Conservation (phyloP, 1,140 invertebrate species). For the Rhopalosiphum padi region DNA sequence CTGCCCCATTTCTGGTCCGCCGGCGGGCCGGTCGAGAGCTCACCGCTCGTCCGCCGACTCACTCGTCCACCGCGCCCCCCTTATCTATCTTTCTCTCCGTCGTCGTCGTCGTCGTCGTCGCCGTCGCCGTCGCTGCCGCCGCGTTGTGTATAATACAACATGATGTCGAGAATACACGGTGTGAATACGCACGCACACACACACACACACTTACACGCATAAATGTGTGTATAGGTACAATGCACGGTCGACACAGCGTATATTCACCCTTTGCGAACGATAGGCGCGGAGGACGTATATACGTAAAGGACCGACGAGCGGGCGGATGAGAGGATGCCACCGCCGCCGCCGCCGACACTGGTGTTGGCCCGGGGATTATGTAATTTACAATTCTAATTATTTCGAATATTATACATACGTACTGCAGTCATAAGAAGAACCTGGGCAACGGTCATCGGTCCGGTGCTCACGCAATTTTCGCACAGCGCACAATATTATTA, state of each 20-base stretch:
- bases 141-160: neutral
- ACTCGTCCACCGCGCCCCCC: neutral
- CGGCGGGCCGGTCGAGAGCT: neutral
- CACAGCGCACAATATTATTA: neutral
- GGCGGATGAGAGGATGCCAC: neutral
- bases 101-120: neutral
- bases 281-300: neutral
- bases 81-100: neutral
- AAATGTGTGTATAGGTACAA: neutral
- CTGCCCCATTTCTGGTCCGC: neutral
- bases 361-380: constrained; percentile 21
- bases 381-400: constrained; percentile 58
- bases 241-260: neutral
- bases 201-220: neutral
- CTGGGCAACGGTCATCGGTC: constrained; percentile 40
- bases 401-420: constrained; percentile 29
- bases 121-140: neutral
- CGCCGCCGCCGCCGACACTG: neutral
- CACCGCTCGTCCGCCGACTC: neutral
- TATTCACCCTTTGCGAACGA: neutral
- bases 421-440: constrained; percentile 27
- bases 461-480: constrained; percentile 37
- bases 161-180: neutral
- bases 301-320: neutral
- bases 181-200: neutral